A percentile compares a stretch with the other conserved stretches of the same genome.
Conservation (phyloP, 2,113 vertebrate species). For the Melanostigma gelatinosum region DNA sequence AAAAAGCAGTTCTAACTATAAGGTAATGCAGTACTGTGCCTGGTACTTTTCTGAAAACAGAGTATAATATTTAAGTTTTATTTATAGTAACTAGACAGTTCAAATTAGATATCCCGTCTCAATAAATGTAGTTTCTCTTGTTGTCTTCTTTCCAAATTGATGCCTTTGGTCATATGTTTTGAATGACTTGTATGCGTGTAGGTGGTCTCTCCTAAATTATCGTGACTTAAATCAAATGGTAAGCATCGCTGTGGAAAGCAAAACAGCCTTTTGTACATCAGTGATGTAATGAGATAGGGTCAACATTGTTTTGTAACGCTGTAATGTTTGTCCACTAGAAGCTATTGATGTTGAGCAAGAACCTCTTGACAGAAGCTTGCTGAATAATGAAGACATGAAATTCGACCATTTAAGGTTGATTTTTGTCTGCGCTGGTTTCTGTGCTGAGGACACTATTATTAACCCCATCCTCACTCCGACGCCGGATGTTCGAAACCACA, state of each 20-base stretch:
- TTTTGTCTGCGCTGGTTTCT: slow-evolving; percentile 13
- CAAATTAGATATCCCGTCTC: slow-evolving; percentile 12
- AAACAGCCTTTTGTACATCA: slow-evolving; percentile 37
- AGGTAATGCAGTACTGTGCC: slow-evolving; percentile 25
- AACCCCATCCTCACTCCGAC: not conserved
- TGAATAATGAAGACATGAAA: slow-evolving; percentile 46
- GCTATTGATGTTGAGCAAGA: slow-evolving; percentile 20
- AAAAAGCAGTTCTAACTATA: slow-evolving; percentile 2
- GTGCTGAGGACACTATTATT: not conserved
- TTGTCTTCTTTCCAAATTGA: not conserved
- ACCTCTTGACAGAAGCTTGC: slow-evolving; percentile 15
- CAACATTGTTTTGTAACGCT: slow-evolving; percentile 51
- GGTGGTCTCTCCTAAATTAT: slow-evolving; percentile 52
- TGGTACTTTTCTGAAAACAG: not conserved
- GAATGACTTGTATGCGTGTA: not conserved
- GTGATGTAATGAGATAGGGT: slow-evolving; percentile 52
- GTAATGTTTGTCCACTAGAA: slow-evolving; percentile 27
- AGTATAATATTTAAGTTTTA: not conserved
- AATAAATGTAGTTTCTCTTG: not conserved
- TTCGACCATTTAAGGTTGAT: slow-evolving; percentile 4
- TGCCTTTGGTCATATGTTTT: slow-evolving; percentile 11
- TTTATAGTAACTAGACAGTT: not conserved
- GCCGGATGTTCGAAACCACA: slow-evolving; percentile 29
- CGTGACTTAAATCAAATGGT: slow-evolving; percentile 49
- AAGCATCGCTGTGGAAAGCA: slow-evolving; percentile 43